Evolutionary conservation across 1,140 invertebrate species (phyloP).

Genomic region (Panonychus citri): DNA sequence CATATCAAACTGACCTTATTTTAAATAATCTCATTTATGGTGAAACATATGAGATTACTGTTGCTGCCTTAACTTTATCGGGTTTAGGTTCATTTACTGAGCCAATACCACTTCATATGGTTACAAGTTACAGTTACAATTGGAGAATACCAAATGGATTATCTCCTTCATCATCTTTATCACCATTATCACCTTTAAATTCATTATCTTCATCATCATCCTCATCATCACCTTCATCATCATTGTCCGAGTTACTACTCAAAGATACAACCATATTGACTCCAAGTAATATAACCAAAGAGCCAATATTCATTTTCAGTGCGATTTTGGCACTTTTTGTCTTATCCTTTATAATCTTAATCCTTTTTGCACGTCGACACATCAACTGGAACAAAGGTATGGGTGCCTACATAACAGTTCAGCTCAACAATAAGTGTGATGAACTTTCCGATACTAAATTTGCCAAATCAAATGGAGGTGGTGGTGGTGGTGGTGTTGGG

Average conservation of each 20-base stretch:
- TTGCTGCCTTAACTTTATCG: conserved; percentile 42
- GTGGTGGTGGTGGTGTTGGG: not conserved
- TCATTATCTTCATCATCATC: not conserved
- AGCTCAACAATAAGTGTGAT: conserved; percentile 2
- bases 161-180: not conserved
- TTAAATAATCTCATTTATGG: conserved; percentile 46
- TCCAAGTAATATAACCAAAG: conserved; percentile 4
- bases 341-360: conserved; percentile 34
- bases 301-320: conserved; percentile 51
- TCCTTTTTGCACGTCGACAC: conserved; percentile 20
- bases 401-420: conserved; percentile 11
- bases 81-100: conserved; percentile 42
- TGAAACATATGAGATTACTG: conserved; percentile 40
- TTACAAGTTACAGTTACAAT: conserved; percentile 4
- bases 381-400: conserved; percentile 19
- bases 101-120: conserved; percentile 15
- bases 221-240: not conserved
- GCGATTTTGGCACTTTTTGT: conserved; percentile 40
- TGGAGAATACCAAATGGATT: not conserved
- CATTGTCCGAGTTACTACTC: not conserved
- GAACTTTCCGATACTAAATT: not conserved
- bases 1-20: conserved; percentile 14
- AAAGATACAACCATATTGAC: conserved; percentile 2
- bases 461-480: not conserved
- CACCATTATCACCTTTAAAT: not conserved